Conservation (phyloP, 30 jellyfish, hydroid and myxozoan genomes). For the Chrysaora quinquecirrha region DNA sequence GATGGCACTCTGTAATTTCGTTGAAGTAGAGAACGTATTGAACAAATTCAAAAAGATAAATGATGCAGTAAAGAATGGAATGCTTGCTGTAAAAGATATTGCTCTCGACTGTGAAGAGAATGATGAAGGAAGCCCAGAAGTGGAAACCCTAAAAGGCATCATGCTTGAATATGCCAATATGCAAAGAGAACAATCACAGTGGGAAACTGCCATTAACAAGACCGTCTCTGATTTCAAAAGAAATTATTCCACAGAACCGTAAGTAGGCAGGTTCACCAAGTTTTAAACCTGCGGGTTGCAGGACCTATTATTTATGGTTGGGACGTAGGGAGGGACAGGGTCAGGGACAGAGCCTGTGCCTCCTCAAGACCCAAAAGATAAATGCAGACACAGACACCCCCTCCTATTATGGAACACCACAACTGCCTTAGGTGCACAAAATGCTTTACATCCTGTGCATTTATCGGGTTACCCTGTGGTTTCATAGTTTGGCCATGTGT, state of each 20-base stretch:
- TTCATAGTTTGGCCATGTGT: too few relatives aligned
- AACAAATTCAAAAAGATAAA: constrained; percentile 42
- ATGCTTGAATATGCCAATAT: constrained; percentile 67
- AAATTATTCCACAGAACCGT: constrained; percentile 20
- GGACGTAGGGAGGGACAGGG: too few relatives aligned
- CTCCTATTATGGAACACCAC: too few relatives aligned
- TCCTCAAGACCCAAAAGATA: too few relatives aligned
- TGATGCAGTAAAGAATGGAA: constrained; percentile 48
- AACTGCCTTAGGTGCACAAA: too few relatives aligned
- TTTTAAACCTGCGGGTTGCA: too few relatives aligned
- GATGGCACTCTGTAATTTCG: constrained; percentile 17
- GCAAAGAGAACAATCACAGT: constrained; percentile 66
- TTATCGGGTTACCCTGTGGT: too few relatives aligned
- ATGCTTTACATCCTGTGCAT: too few relatives aligned
- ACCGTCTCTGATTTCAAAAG: constrained; percentile 36
- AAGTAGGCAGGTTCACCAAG: too few relatives aligned
- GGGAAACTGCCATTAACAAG: constrained; percentile 50
- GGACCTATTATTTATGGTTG: too few relatives aligned
- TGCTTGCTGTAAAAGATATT: constrained; percentile 40
- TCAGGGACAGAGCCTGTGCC: too few relatives aligned
- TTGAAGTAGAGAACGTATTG: constrained; percentile 56
- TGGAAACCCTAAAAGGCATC: constrained; percentile 32
- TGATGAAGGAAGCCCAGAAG: constrained; percentile 61
- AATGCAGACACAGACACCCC: too few relatives aligned
- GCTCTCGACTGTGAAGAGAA: constrained; percentile 83